Conservation (phyloP, 2,113 vertebrate species). For the Myiopsitta monachus region DNA sequence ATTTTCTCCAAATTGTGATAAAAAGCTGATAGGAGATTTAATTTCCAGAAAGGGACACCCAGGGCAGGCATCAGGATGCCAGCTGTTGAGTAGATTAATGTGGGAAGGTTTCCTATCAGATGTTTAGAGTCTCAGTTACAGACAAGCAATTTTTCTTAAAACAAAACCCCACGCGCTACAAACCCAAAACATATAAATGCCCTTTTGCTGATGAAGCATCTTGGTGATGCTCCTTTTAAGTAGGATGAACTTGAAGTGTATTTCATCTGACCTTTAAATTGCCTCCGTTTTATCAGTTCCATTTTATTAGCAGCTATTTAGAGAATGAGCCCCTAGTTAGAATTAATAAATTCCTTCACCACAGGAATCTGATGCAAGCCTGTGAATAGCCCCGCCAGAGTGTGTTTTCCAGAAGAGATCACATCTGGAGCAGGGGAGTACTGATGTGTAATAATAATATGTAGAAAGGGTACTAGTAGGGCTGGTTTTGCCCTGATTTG, state of each 20-base stretch:
- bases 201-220: neutral
- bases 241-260: conserved; percentile 11
- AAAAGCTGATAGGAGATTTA: conserved; percentile 17
- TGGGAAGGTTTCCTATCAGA: conserved; percentile 41
- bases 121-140: neutral
- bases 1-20: neutral
- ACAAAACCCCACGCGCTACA: neutral
- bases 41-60: conserved; percentile 24
- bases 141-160: conserved; percentile 21
- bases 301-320: conserved; percentile 49
- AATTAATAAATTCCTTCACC: conserved; percentile 55
- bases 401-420: neutral
- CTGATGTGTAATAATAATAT: neutral
- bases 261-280: conserved; percentile 71
- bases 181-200: neutral
- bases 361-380: neutral
- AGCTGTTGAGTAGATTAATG: conserved; percentile 19
- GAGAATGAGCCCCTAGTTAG: neutral
- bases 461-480: neutral
- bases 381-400: neutral
- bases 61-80: neutral
- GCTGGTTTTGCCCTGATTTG: neutral
- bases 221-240: conserved; percentile 32
- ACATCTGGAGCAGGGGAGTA: neutral
- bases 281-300: conserved; percentile 40